Conservation (phyloP, 2,113 vertebrate genomes). For the Engraulis encrasicolus region DNA sequence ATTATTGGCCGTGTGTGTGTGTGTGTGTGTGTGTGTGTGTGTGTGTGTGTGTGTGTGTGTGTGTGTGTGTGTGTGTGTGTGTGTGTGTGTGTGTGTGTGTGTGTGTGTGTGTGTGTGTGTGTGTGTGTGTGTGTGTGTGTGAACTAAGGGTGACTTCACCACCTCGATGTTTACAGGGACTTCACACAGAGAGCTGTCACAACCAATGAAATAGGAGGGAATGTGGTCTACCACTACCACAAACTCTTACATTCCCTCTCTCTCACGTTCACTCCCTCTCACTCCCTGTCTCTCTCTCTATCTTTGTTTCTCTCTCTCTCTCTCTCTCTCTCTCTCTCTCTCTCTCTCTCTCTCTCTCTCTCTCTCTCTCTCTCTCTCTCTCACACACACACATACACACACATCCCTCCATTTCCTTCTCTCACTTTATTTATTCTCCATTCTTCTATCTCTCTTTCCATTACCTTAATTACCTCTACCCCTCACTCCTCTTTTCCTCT, state of each 20-base stretch:
- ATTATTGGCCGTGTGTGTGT: too few species aligned
- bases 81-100: background rate
- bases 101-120: background rate
- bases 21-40: background rate
- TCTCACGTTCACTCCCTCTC: background rate
- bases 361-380: too few species aligned
- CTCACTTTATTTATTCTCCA: background rate
- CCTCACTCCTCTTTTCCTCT: background rate
- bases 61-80: background rate
- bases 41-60: background rate
- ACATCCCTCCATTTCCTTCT: background rate
- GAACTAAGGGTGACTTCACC: background rate
- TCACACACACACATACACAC: too few species aligned
- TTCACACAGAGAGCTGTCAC: constrained; percentile 14
- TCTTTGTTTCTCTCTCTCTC: constrained; percentile 23
- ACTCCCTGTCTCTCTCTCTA: background rate
- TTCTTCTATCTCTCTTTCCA: background rate
- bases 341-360: background rate
- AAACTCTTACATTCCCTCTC: constrained; percentile 1
- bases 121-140: background rate
- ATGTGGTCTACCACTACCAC: background rate
- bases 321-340: background rate
- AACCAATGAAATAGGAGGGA: background rate
- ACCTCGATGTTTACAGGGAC: background rate
- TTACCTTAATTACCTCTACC: background rate